Evolutionary conservation across 1,140 invertebrate genomes (phyloP), one percentile per base, ranked within the genome.

Genomic region (Tyrophagus putrescentiae): DNA sequence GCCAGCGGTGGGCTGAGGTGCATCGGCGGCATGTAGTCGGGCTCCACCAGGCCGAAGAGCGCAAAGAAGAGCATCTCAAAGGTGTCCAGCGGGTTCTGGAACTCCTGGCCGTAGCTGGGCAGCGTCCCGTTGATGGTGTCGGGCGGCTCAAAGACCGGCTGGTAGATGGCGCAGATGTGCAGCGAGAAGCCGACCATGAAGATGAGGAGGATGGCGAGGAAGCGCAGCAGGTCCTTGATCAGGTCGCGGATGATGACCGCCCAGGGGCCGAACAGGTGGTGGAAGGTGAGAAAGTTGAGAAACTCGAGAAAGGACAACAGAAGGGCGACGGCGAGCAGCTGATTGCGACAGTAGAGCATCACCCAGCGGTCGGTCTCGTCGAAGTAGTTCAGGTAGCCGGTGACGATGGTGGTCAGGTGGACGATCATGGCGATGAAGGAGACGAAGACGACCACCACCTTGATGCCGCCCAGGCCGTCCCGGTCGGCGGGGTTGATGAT

Each of bases 181-280:
- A 98, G 88, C 0, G 94, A 96, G 71, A 99, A 99, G 45, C 95
- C 95, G 70, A 94, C 85, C 63, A 98, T 87, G 74, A 98, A 99
- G 72, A 98, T 95, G 16, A 87, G 83, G 67, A 98, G 75, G 7
- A 99, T 94, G 25, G 94, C 93, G 58, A 98, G 77, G 74, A 99
- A 98, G 64, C 93, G 77, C 5, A 88, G 87, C 64, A 98, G 76
- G 73, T 98, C 79, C 84, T 65, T 65, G 11, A 71, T 66, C 18
- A 69, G 65, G 66, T 76, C 77, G 21, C 77, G 66, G 65, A 82
- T 82, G 65, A 82, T 82, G 59, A 82, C 80, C 4, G 79, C 78
- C 95, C 95, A 98, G 0, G 95, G 95, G 34, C 95, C 95, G 69
- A 99, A 99, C 0, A 98, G 77, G 73, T 98, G 90, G 75, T 98